Percentiles rank a stretch among this genome's conserved stretches.
These are phyloP conservation scores for Brachionichthys hirsutus DNA, from an alignment of 2,113 vertebrate genomes.

Conservation along the genomic window DNA sequence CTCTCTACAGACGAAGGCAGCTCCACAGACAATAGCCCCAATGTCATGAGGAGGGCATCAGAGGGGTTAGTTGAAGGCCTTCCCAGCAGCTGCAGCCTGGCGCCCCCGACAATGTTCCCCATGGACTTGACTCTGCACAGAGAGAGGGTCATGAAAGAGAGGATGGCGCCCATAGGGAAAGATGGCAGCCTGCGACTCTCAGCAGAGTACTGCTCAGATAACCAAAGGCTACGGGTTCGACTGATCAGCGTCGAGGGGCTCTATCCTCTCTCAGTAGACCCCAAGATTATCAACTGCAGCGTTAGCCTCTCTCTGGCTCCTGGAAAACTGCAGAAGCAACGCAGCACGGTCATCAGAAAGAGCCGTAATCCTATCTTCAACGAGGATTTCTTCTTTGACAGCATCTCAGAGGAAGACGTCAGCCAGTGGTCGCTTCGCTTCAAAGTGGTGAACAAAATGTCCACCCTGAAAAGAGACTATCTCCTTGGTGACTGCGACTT, in stretches of 20 bases:
- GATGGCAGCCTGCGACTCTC: slow-evolving; percentile 82
- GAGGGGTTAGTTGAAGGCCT: slow-evolving; percentile 73
- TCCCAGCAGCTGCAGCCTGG: slow-evolving; percentile 65
- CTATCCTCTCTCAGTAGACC: slow-evolving; percentile 75
- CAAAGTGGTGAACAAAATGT: slow-evolving; percentile 85
- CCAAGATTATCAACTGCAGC: slow-evolving; percentile 84
- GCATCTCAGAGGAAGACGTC: slow-evolving; percentile 80
- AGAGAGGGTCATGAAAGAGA: slow-evolving; percentile 81
- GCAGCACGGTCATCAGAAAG: slow-evolving; percentile 84
- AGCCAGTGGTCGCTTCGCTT: slow-evolving; percentile 77
- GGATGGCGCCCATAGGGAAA: slow-evolving; percentile 75
- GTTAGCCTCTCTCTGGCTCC: slow-evolving; percentile 83
- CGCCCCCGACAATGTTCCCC: slow-evolving; percentile 73
- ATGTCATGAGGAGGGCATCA: slow-evolving; percentile 79
- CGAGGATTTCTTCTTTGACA: slow-evolving; percentile 90
- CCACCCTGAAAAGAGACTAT: slow-evolving; percentile 82
- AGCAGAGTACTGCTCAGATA: slow-evolving; percentile 80
- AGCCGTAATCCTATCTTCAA: slow-evolving; percentile 90
- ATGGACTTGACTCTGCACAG: slow-evolving; percentile 69
- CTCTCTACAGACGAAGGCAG: slow-evolving; percentile 88
- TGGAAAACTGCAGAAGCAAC: slow-evolving; percentile 85
- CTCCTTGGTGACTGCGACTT: slow-evolving; percentile 76
- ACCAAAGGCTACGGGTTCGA: slow-evolving; percentile 82
- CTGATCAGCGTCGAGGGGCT: slow-evolving; percentile 84
- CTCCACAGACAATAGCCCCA: slow-evolving; percentile 89